Percentiles rank a stretch among this genome's conserved stretches.
phyloP scores from a whole-genome alignment of 2,888 invertebrate species.

The Pilophorus perplexus region DNA sequence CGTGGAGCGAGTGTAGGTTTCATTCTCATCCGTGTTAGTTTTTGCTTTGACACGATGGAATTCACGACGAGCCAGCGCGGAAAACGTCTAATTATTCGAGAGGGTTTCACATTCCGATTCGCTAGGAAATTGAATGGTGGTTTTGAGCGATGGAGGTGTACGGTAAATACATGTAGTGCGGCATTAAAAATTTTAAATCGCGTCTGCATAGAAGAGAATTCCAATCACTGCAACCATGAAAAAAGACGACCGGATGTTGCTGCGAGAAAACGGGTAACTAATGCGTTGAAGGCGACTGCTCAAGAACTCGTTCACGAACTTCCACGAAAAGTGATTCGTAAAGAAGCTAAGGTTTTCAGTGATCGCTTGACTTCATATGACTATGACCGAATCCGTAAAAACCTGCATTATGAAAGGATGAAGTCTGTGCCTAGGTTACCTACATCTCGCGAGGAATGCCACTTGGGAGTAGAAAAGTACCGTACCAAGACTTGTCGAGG shows the following conservation, averaged over 20 bases:
- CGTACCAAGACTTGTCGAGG: slow-evolving; percentile 6
- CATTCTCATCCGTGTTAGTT: no score
- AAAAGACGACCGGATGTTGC: not conserved
- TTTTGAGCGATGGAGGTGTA: not conserved
- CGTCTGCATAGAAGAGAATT: not conserved
- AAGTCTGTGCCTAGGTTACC: not conserved
- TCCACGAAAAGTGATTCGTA: not conserved
- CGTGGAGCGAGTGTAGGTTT: no score
- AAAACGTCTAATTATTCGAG: no score
- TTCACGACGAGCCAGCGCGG: no score
- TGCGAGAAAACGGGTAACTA: not conserved
- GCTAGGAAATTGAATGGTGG: not conserved
- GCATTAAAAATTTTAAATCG: not conserved
- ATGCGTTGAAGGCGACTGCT: not conserved
- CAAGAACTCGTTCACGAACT: not conserved
- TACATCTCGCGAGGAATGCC: not conserved
- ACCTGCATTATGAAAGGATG: not conserved
- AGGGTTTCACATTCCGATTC: no score
- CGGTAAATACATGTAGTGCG: not conserved
- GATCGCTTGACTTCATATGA: not conserved
- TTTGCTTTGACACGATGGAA: no score
- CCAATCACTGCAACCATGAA: not conserved
- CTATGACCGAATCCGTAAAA: not conserved
- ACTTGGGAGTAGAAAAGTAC: not conserved
- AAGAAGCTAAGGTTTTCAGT: not conserved